Evolutionary conservation across 1,140 invertebrate genomes (phyloP), one percentile per base, ranked within the genome.

Genomic region (Aphelenchoides avenae): DNA sequence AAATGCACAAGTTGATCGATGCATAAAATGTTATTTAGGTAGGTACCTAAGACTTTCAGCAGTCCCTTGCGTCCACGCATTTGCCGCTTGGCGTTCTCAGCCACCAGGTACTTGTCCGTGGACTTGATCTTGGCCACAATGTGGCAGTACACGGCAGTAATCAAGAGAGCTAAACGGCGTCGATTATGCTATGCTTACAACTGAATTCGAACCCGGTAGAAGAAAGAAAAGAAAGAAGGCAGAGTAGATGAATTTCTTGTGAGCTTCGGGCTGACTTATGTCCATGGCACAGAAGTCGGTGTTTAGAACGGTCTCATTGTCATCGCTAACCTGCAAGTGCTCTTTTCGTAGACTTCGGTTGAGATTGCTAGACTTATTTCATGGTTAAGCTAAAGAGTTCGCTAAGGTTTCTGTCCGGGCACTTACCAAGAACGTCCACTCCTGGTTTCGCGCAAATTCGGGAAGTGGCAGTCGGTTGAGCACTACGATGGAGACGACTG

Each of bases 61-160:
- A 73, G 52, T 47, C 49, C 44, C 27, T 70, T 66, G 2, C 53
- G 30, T 5, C 40, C 34, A 15, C 24, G 50, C 9, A 49, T 63
- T 36, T 68, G 62, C 29, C 51, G 47, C 52, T 71, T 66, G 33
- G 57, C 36, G 51, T 49, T 29, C 24, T 70, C 46, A 15, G 42
- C 31, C 30, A 51, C 29, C 31, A 64, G 44, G 37, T 52, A 51
- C 13, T 40, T 39, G 44, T 64, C 56, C 9, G 68, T 52, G 1
- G 31, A 37, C 11, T 48, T 30, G 3, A 74, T 41, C 24, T 57
- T 55, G 3, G 62, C 42, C n/a, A 68, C 47, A 13, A 74, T 74
- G 43, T 77, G 72, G 27, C 37, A 57, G 29, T 74, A 74, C 27
- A 76, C 58, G 1, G 68, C 18, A 3, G 69, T 70, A 40, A 74